Conservation (phyloP, 2,113 vertebrate species). For the Sarotherodon lohbergeri region DNA sequence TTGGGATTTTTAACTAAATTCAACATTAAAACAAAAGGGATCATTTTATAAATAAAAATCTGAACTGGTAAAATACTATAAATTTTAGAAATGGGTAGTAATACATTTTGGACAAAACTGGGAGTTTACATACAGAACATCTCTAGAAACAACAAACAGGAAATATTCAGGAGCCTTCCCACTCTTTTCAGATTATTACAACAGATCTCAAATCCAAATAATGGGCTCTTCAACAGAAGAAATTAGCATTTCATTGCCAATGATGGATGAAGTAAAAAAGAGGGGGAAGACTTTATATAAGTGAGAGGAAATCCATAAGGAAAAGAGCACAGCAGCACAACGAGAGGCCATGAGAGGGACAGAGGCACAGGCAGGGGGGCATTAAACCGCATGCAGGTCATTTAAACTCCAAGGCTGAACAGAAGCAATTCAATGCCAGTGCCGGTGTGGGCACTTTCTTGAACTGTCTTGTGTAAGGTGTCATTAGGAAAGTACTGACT, state of each 20-base stretch:
- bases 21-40: neutral
- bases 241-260: neutral
- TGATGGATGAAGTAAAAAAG: neutral
- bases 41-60: neutral
- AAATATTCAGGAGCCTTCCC: constrained; percentile 69
- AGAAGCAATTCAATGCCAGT: constrained; percentile 67
- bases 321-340: constrained; percentile 73
- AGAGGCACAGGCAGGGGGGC: constrained; percentile 67
- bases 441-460: constrained; percentile 58
- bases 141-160: constrained; percentile 55
- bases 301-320: constrained; percentile 61
- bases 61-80: neutral
- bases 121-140: constrained; percentile 46
- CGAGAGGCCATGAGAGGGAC: constrained; percentile 67
- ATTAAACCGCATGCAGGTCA: constrained; percentile 76
- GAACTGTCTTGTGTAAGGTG: constrained; percentile 62
- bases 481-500: constrained; percentile 51
- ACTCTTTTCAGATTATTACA: constrained; percentile 17
- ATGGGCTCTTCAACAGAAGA: neutral
- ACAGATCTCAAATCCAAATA: neutral
- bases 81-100: neutral
- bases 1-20: neutral
- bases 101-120: constrained; percentile 49
- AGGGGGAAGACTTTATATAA: constrained; percentile 68
- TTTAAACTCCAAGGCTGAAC: constrained; percentile 83